Base-by-base conservation (phyloP, 2,888 invertebrate genomes). In the Poecilus cupreus region DNA sequence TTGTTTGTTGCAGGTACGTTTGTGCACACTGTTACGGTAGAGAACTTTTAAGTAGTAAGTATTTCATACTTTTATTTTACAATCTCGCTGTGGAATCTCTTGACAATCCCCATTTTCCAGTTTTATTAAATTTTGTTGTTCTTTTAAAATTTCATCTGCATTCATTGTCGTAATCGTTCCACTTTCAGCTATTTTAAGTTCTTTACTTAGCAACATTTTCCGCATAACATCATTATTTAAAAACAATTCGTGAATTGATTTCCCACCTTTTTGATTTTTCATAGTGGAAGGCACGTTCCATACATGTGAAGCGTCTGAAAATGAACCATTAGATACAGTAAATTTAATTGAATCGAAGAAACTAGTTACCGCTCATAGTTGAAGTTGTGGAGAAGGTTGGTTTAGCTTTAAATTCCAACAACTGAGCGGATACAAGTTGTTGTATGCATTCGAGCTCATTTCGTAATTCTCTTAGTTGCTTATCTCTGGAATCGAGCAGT, bases 401-500 rank as follows among this genome's bases (percentile, higher is more conserved):
- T 80, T 80, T 80, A 16, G 22, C 20, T 80, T 80, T 80, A 13
- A 72, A 57, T 54, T 80, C 80, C 11, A 39, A 16, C 54, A 90
- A 83, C 82, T 89, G 88, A 54, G 88, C 87, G 79, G 87, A 87
- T 20, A 89, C 88, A n/a, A 88, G 86, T 22, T 88, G 87, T 83
- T 89, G 89, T 78, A 89, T 84, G 81, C 87, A 86, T 16, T 85
- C 84, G 88, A 89, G 89, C 84, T 89, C 89, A 24, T 84, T 83
- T 49, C 87, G 84, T 78, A 89, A 88, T 82, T 89, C 89, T 54
- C 85, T 86, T 26, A 89, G 87, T 84, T 89, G 89, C n/a, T 85
- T 83, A 84, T 89, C 88, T 75, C 89, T 85, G 18, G 88, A 86
- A 16, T 86, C 84, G 70, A 89, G 84, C 37, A 89, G 86, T 4